phyloP scores from a whole-genome alignment of 2,113 vertebrate species.

The Oreochromis spilurus region DNA sequence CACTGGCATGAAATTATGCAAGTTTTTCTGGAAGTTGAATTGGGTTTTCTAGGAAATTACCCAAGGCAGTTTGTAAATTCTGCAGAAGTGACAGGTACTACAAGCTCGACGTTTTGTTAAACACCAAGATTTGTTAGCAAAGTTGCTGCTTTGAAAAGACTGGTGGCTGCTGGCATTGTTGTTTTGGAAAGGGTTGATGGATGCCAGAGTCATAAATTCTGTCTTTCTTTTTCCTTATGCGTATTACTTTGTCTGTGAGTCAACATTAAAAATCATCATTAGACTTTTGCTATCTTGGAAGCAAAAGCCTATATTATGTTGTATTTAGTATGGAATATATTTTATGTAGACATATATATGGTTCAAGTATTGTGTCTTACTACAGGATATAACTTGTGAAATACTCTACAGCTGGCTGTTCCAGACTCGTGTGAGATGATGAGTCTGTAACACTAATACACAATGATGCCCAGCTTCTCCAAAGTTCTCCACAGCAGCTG shows the following conservation, averaged over 20 bases:
- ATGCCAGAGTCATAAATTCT: not conserved
- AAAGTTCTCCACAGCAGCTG: conserved; percentile 58
- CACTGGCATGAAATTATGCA: conserved; percentile 20
- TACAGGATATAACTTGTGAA: not conserved
- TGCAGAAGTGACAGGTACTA: not conserved
- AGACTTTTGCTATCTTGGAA: not conserved
- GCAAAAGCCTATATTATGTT: not conserved
- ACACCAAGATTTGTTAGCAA: not conserved
- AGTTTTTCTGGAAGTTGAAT: conserved; percentile 33
- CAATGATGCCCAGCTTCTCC: conserved; percentile 41
- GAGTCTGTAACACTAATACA: conserved; percentile 29
- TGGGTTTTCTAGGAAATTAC: conserved; percentile 18
- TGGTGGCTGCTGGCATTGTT: not conserved
- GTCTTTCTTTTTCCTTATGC: not conserved
- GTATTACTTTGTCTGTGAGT: not conserved
- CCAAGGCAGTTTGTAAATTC: conserved; percentile 4
- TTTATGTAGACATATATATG: not conserved
- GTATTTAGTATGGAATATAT: not conserved
- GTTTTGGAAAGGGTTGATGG: not conserved
- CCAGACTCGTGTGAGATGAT: not conserved
- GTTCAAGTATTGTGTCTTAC: not conserved
- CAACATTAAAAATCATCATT: not conserved
- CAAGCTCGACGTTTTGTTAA: not conserved
- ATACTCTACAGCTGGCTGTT: not conserved
- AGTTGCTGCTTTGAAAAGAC: not conserved